phyloP scores from a whole-genome alignment of 2,888 invertebrate genomes.

The Ormyrus nitidulus region DNA sequence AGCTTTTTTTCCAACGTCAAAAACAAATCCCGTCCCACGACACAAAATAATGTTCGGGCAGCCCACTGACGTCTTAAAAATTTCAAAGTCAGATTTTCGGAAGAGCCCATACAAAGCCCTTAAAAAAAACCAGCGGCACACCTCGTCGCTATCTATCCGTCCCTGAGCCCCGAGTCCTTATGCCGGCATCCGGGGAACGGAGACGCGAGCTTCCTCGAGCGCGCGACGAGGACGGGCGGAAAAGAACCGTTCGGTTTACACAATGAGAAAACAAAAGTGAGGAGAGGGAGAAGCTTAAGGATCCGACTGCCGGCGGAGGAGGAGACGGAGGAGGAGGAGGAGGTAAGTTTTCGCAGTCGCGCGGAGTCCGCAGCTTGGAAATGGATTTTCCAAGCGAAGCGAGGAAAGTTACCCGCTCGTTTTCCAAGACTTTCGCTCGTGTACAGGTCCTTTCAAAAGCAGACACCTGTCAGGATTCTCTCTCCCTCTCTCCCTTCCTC shows the following conservation, averaged over 20 bases:
- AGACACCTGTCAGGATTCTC: constrained; percentile 57
- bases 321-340: neutral
- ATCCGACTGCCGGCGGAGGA: neutral
- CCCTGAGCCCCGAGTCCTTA: too few relatives aligned
- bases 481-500: neutral
- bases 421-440: constrained; percentile 1
- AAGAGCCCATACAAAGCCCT: too few relatives aligned
- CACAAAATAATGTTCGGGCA: too few relatives aligned
- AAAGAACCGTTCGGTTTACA: constrained; percentile 30
- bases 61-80: too few relatives aligned
- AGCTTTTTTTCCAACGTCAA: too few relatives aligned
- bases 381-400: constrained; percentile 57
- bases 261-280: constrained; percentile 50
- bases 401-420: constrained; percentile 57
- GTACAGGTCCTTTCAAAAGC: constrained; percentile 56
- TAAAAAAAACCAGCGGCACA: too few relatives aligned
- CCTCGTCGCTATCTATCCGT: too few relatives aligned
- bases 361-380: constrained; percentile 48
- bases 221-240: neutral
- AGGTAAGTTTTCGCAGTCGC: constrained; percentile 47
- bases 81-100: too few relatives aligned
- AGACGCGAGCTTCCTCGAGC: neutral
- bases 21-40: neutral
- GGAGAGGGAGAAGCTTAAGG: neutral
- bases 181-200: neutral